These are phyloP conservation scores for Ceyx margarethae DNA, from an alignment of 2,113 vertebrate species.

Conservation along the genomic window DNA sequence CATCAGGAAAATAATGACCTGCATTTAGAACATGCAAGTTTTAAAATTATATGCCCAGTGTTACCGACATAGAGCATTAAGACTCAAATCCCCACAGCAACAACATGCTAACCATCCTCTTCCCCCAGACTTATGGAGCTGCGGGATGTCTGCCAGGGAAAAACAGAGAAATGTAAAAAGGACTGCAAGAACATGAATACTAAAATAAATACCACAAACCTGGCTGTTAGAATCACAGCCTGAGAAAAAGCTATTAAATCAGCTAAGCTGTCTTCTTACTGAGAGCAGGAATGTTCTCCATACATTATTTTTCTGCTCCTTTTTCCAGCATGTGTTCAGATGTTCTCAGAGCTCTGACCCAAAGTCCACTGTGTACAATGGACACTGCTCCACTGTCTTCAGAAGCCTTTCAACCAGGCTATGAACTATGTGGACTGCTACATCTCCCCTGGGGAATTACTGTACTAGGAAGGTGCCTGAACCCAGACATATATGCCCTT, in stretches of 20 bases:
- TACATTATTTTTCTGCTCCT: neutral
- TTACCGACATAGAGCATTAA: slow-evolving; percentile 45
- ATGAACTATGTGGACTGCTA: neutral
- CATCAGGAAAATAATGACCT: slow-evolving; percentile 51
- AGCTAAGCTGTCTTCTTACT: slow-evolving; percentile 40
- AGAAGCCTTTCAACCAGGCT: neutral
- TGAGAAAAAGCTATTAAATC: slow-evolving; percentile 65
- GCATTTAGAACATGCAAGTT: slow-evolving; percentile 23
- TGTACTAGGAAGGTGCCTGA: neutral
- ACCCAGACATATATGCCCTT: neutral
- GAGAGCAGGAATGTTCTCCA: slow-evolving; percentile 21
- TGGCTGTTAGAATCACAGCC: slow-evolving; percentile 60
- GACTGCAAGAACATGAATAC: slow-evolving; percentile 66
- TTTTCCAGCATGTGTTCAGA: neutral
- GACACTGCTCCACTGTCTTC: neutral
- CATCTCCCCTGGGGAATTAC: neutral
- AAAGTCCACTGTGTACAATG: neutral
- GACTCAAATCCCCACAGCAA: slow-evolving; percentile 66
- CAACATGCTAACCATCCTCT: slow-evolving; percentile 66
- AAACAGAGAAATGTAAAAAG: slow-evolving; percentile 67
- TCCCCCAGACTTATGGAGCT: slow-evolving; percentile 70
- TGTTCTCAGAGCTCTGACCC: neutral
- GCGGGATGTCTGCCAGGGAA: slow-evolving; percentile 66
- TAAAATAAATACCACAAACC: slow-evolving; percentile 69
- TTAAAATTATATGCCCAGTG: slow-evolving; percentile 57